Evolutionary conservation across 2,888 invertebrate species (phyloP).

Genomic region (Elysia crispata): DNA sequence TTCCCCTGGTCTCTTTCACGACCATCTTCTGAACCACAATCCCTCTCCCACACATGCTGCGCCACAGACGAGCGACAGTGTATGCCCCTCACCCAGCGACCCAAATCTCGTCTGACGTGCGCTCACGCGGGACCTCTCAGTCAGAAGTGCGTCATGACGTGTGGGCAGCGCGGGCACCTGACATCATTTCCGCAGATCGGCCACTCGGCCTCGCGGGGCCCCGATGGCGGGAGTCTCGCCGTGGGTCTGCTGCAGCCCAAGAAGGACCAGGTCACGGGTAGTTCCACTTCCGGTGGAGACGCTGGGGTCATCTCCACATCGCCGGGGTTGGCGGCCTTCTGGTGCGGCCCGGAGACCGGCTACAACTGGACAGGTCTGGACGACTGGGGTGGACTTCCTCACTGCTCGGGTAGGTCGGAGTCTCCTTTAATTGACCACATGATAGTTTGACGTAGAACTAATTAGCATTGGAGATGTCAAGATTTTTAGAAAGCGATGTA

Average conservation of each 20-base stretch:
- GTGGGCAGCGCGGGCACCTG: constrained; percentile 55
- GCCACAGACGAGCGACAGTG: constrained; percentile 57
- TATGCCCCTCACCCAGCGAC: constrained; percentile 58
- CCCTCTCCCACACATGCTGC: background rate
- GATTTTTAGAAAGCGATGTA: too few species aligned
- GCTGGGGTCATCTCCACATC: background rate
- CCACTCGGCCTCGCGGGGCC: constrained; percentile 1
- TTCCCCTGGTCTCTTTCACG: too few species aligned
- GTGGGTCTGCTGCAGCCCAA: too few species aligned
- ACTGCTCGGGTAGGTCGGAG: constrained; percentile 71
- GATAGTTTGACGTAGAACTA: too few species aligned
- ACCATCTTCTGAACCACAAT: too few species aligned
- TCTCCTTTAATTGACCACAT: background rate
- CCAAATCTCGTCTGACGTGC: constrained; percentile 59
- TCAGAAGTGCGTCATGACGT: constrained; percentile 64
- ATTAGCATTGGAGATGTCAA: too few species aligned
- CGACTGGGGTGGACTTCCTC: constrained; percentile 62
- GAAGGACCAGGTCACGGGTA: too few species aligned
- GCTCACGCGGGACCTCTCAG: constrained; percentile 54
- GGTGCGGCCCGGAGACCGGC: constrained; percentile 68
- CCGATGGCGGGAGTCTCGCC: too few species aligned
- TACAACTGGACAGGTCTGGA: constrained; percentile 68
- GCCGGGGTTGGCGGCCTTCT: constrained; percentile 30
- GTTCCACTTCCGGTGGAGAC: too few species aligned
- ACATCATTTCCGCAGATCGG: constrained; percentile 15